Percentiles rank a stretch among this genome's conserved stretches.
phyloP scores from a whole-genome alignment of 1,140 invertebrate genomes.

The Brachionus plicatilis region DNA sequence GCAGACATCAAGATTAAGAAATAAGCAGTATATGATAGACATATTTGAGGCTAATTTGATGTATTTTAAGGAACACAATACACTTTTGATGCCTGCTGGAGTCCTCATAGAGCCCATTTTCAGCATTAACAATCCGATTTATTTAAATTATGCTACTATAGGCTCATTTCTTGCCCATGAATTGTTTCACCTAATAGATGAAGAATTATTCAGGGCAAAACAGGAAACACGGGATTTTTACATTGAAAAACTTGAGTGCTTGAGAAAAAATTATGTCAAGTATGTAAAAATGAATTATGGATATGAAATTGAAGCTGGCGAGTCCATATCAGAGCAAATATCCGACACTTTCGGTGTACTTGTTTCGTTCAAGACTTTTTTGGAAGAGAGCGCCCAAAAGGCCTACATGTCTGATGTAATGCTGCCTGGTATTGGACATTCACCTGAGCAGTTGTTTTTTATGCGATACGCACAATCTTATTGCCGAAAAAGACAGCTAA shows the following conservation, averaged over 20 bases:
- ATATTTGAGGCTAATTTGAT: constrained; percentile 22
- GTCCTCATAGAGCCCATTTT: constrained; percentile 31
- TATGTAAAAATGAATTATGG: constrained; percentile 6
- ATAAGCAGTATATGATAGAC: constrained; percentile 12
- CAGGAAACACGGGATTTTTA: neutral
- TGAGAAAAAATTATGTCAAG: constrained; percentile 6
- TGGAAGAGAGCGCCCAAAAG: neutral
- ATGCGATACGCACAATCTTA: constrained; percentile 29
- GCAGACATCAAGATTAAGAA: neutral
- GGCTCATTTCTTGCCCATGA: constrained; percentile 21
- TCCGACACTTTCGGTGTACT: neutral
- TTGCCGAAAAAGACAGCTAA: neutral
- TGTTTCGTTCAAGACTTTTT: neutral
- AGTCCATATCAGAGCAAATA: constrained; percentile 33
- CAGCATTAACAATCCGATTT: neutral
- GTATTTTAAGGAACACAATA: constrained; percentile 24
- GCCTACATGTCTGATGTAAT: neutral
- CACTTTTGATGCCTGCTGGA: constrained; percentile 21
- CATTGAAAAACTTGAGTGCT: neutral
- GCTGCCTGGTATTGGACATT: constrained; percentile 15
- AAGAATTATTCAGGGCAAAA: neutral
- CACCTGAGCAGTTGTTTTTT: constrained; percentile 26
- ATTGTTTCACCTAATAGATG: constrained; percentile 17
- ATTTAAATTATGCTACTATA: constrained; percentile 32
- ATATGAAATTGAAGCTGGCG: neutral